Base-by-base conservation (phyloP, 2,888 invertebrate genomes). In the Lepidochrysops patricia region DNA sequence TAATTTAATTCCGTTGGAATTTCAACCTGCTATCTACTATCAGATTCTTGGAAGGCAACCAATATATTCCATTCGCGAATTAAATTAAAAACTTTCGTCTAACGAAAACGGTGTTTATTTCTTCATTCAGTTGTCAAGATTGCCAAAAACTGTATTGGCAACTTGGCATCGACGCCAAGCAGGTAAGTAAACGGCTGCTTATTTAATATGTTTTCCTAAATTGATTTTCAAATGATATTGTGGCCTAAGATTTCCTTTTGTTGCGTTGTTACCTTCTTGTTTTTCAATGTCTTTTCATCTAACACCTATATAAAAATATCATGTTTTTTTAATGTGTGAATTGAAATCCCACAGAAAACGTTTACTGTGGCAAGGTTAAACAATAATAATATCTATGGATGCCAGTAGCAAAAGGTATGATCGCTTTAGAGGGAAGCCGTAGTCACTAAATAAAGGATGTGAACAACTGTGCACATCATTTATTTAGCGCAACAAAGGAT, bases 41-140 rank as follows among this genome's bases (percentile, higher is more conserved):
- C 29, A 15, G 52, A 52, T 52, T 52, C 27, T 52, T 52, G 52
- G 52, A 52, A 52, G 13, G 27, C 7, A 52, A 52, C 29, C 52
- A 52, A 52, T 52, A 52, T 52, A 52, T 52, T 52, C 29, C 52
- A 52, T 52, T 52, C 19, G 29, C 9, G 15, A 27, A 52, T 52
- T 52, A 27, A 52, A 52, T 52, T 52, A 52, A 52, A 43, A 52
- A 52, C 52, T 52, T 52, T 27, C 27, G 27, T 15, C 29, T 27
- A 2, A 15, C 26, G 15, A 52, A 52, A 52, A 52, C 52, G 13
- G 27, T 26, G 52, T 52, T 52, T 19, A 52, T 52, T 52, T 19
- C 29, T 52, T 52, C 52, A 27, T 52, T 29, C 13, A 26, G 29
- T 43, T 43, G 43, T 43, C 23, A 37, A 3, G 43, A 4, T 13